Conservation (phyloP, 2,888 invertebrate genomes). For the Rhogogaster chlorosoma region DNA sequence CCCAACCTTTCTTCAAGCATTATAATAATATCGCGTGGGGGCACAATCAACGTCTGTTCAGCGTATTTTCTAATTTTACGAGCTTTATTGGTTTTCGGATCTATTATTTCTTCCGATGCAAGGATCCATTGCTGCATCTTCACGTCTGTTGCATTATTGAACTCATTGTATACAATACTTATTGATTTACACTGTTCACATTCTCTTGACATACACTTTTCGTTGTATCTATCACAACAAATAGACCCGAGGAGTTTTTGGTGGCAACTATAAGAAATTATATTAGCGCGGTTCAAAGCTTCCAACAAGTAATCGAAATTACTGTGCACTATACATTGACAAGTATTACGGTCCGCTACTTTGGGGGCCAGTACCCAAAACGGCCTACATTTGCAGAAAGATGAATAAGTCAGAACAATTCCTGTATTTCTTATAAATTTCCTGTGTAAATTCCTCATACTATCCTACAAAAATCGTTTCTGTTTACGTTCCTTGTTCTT, state of each 20-base stretch:
- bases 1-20: neutral
- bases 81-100: neutral
- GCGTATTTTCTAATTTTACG: neutral
- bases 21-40: neutral
- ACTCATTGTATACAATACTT: neutral
- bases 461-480: constrained; percentile 20
- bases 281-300: neutral
- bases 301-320: neutral
- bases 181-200: neutral
- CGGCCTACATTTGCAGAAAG: neutral
- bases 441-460: neutral
- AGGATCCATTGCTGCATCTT: neutral
- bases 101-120: neutral
- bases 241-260: neutral
- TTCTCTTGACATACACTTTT: neutral
- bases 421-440: neutral
- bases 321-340: neutral
- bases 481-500: neutral
- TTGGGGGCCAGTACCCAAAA: neutral
- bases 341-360: neutral
- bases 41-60: neutral
- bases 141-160: neutral
- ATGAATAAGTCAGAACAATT: neutral
- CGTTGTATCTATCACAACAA: neutral
- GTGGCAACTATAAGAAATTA: neutral